Evolutionary conservation across 2,113 vertebrate species (phyloP).

Genomic region (Etia nguti): DNA sequence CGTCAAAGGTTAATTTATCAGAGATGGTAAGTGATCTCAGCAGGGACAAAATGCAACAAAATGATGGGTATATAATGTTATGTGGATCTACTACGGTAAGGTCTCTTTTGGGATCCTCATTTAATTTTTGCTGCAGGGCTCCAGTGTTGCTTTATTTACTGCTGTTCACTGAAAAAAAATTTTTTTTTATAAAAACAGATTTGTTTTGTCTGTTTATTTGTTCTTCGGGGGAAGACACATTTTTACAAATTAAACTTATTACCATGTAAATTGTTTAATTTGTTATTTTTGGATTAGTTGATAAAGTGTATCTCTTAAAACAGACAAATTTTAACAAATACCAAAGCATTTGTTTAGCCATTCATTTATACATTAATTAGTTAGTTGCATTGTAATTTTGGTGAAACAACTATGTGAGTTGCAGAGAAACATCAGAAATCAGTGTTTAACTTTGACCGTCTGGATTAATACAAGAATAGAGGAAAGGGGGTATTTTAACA

Average conservation of each 20-base stretch:
- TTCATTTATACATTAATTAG: fast-evolving
- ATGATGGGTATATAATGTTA: fast-evolving
- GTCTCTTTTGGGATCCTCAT: fast-evolving
- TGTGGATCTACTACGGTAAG: neutral
- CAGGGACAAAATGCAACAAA: neutral
- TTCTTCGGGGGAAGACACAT: neutral
- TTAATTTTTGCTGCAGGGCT: neutral
- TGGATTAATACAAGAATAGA: neutral
- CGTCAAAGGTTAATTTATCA: neutral
- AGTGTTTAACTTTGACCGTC: fast-evolving
- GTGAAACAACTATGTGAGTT: neutral
- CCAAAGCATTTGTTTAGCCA: fast-evolving
- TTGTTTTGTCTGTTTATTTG: neutral
- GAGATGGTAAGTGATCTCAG: neutral
- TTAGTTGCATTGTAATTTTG: neutral
- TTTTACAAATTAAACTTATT: fast-evolving
- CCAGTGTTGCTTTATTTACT: neutral
- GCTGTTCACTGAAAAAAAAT: neutral
- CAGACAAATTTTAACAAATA: neutral
- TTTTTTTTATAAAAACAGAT: fast-evolving
- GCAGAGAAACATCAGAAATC: neutral
- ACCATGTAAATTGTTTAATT: neutral
- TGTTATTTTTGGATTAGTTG: neutral
- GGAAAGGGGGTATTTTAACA: neutral
- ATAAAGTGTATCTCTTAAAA: neutral